Evolutionary conservation across 2,888 invertebrate genomes (phyloP).

Genomic region (Epicampocera succincta): DNA sequence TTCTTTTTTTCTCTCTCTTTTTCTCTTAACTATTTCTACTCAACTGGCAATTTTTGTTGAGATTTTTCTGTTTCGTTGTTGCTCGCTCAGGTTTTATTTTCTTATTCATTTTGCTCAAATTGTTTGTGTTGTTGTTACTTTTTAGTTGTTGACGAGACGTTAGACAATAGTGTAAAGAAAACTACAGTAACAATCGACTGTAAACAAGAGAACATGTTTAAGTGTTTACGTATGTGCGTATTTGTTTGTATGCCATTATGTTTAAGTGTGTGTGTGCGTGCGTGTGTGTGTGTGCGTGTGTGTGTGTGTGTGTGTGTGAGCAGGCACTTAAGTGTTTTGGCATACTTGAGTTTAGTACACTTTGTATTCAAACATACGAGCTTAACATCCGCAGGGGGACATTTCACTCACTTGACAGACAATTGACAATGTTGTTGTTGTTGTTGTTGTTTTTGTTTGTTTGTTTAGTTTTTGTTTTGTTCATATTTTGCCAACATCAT

Average conservation of each 20-base stretch:
- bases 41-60: constrained; percentile 28
- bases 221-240: background rate
- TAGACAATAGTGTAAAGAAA: constrained; percentile 39
- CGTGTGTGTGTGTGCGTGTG: constrained; percentile 3
- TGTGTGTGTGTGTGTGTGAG: background rate
- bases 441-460: background rate
- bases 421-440: constrained; percentile 50
- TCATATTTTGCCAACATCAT: constrained; percentile 13
- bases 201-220: background rate
- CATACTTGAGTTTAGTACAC: constrained; percentile 42
- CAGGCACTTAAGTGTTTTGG: constrained; percentile 33
- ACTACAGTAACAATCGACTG: constrained; percentile 10
- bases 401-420: constrained; percentile 65
- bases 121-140: constrained; percentile 41
- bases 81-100: constrained; percentile 29
- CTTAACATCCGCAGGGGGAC: constrained; percentile 64
- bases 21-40: constrained; percentile 9
- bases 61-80: constrained; percentile 43
- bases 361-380: constrained; percentile 41
- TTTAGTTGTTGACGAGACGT: constrained; percentile 61
- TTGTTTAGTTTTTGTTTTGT: constrained; percentile 3
- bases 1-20: background rate
- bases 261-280: background rate
- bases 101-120: constrained; percentile 17
- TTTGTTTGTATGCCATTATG: background rate